Conservation (phyloP, 2,888 invertebrate genomes). For the Muschampia plurimacula region DNA sequence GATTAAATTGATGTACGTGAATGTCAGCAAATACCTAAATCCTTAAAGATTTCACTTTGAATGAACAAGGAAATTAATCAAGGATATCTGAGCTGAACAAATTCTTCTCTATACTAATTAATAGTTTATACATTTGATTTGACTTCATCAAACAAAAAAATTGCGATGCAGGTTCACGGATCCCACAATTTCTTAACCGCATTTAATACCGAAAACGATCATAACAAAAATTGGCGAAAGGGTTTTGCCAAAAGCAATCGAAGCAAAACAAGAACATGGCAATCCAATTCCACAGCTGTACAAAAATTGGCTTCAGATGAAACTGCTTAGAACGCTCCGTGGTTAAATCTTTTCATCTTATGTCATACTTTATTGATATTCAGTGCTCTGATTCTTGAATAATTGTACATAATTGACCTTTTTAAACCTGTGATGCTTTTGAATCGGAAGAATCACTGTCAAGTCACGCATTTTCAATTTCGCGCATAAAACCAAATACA, state of each 20-base stretch:
- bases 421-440: neutral
- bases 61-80: no score
- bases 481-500: no score
- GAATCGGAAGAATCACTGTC: no score
- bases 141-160: no score
- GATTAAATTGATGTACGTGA: no score
- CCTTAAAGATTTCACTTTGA: no score
- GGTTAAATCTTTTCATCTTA: neutral
- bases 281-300: neutral
- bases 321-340: neutral
- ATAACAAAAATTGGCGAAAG: conserved; percentile 22
- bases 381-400: neutral
- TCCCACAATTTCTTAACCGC: neutral
- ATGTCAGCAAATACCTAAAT: no score
- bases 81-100: no score
- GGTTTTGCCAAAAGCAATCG: conserved; percentile 19
- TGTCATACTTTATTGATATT: neutral
- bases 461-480: no score
- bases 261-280: neutral
- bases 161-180: neutral
- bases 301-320: neutral
- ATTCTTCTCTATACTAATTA: no score
- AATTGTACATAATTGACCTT: neutral
- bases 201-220: no score
- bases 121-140: no score